phyloP scores from a whole-genome alignment of 1,140 invertebrate species.

The Megalopta genalis region DNA sequence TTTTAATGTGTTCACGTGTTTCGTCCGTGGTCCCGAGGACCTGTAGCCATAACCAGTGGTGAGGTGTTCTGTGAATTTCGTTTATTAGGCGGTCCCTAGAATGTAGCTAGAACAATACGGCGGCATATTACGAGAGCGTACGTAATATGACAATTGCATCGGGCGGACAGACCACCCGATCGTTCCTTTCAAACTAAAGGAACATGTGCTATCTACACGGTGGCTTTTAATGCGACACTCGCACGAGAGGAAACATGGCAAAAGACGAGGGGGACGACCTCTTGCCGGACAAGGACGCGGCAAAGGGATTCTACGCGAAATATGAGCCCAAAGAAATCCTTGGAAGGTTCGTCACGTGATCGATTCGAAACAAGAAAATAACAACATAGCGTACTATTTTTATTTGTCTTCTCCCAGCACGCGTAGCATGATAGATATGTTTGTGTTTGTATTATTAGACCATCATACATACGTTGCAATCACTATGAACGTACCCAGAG shows the following conservation, averaged over 20 bases:
- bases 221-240: conserved; percentile 32
- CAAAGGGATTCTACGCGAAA: conserved; percentile 97
- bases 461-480: neutral
- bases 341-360: conserved; percentile 87
- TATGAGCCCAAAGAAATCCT: conserved; percentile 99
- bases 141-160: conserved; percentile 44
- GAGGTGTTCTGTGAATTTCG: conserved; percentile 28
- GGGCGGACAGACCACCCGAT: conserved; percentile 13
- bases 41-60: conserved; percentile 18
- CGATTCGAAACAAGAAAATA: conserved; percentile 17
- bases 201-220: conserved; percentile 38
- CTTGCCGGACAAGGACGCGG: conserved; percentile 92
- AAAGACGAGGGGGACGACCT: conserved; percentile 91
- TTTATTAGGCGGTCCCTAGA: conserved; percentile 14
- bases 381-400: conserved; percentile 26
- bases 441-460: conserved; percentile 34
- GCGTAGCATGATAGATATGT: conserved; percentile 13
- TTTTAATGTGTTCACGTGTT: conserved; percentile 30
- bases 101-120: conserved; percentile 7
- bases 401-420: conserved; percentile 12
- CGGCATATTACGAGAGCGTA: neutral
- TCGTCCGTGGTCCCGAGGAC: conserved; percentile 3
- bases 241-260: conserved; percentile 79
- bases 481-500: neutral
- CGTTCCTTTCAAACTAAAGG: conserved; percentile 29